Base-by-base conservation (phyloP, 2,888 invertebrate genomes). In the Leptura quadrifasciata region DNA sequence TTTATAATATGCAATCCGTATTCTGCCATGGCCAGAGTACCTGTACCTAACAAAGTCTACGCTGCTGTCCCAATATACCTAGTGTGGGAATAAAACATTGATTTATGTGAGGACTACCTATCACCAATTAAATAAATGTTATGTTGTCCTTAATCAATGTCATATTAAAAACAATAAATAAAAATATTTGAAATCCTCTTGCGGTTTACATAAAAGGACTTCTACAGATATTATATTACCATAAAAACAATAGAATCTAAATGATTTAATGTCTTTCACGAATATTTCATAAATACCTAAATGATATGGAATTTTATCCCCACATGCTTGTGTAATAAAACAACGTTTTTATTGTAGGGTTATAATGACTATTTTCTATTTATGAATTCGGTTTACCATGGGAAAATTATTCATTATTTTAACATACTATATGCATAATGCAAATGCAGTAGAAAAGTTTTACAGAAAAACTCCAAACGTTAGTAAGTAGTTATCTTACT, bases 161-260 rank as follows among this genome's bases (percentile, higher is more conserved):
- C 86, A 86, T 86, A 85, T 85, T 81, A 83, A 80, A 81, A 83
- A 82, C 81, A 83, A 82, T 83, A 84, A 83, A 84, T 84, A 84
- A 82, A 84, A 85, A 86, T 85, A 81, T 83, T 83, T 83, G 64
- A 80, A 78, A 83, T 78, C 79, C 81, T 80, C 78, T 75, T 52
- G 84, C 84, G 82, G 84, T 81, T 80, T 78, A 67, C 78, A 79
- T 77, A 82, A 84, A 84, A 81, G 82, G 68, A 54, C 71, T 68
- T 77, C 71, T 71, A 17, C 39, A 67, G 77, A 76, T 79, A 80
- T 81, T 78, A 82, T 79, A 85, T 86, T 85, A 86, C 81, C 86
- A 86, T 86, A 86, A 84, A 86, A 85, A 86, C 86, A 86, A 86
- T 86, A 84, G 84, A 80, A 81, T 81, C 78, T 73, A 77, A 63